A percentile compares a stretch with the other conserved stretches of the same genome.
These are phyloP conservation scores for Metallyticus violacea DNA, from an alignment of 2,888 invertebrate genomes.

Conservation along the genomic window DNA sequence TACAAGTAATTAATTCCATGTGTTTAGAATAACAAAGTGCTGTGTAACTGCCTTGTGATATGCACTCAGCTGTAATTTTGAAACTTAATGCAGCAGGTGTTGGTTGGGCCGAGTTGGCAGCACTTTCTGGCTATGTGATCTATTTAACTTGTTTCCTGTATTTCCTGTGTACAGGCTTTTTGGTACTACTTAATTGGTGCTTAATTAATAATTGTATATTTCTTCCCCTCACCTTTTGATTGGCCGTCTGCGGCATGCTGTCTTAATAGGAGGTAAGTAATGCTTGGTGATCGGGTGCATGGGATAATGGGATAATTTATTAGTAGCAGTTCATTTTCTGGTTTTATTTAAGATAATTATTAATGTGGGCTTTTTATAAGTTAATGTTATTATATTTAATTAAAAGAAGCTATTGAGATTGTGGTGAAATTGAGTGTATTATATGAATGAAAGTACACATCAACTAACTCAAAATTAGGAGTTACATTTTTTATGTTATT, in stretches of 20 bases:
- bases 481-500: too few relatives aligned
- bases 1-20: neutral
- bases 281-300: neutral
- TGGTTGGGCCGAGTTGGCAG: neutral
- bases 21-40: slow-evolving; percentile 10
- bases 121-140: neutral
- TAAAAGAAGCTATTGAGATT: too few relatives aligned
- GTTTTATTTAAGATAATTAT: too few relatives aligned
- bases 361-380: too few relatives aligned
- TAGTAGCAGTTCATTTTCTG: too few relatives aligned
- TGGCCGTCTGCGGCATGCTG: slow-evolving; percentile 33
- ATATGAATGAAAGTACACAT: too few relatives aligned
- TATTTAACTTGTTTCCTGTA: slow-evolving; percentile 15
- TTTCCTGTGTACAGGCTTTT: slow-evolving; percentile 28
- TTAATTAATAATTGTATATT: slow-evolving; percentile 33
- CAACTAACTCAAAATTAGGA: too few relatives aligned
- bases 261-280: slow-evolving; percentile 33
- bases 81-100: neutral
- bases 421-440: too few relatives aligned
- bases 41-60: neutral
- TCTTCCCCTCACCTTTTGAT: slow-evolving; percentile 31
- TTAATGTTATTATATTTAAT: too few relatives aligned
- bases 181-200: slow-evolving; percentile 31
- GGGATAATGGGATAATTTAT: too few relatives aligned
- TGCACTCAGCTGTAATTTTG: neutral